Base-by-base conservation (phyloP, 2,888 invertebrate species). In the Polietes domitor region DNA sequence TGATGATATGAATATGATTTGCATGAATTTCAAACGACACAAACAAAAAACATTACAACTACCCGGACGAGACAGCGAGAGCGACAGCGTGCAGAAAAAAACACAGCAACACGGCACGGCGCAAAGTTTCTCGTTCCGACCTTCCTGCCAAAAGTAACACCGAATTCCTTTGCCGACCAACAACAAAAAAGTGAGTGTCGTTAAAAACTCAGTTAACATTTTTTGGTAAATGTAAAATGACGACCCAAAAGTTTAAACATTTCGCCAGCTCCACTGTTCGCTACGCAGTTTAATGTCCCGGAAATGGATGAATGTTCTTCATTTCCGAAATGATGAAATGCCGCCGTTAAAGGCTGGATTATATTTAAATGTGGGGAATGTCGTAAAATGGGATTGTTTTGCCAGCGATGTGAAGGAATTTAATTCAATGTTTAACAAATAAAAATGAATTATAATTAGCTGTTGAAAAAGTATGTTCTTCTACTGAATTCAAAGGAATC, bases 1-100 rank as follows among this genome's bases (percentile, higher is more conserved):
- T 71, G 75, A 37, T 55, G 71, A 63, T 72, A 77, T 73, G 76
- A 81, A 72, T 73, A 77, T 73, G 72, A 80, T 80, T 80, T 80
- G 80, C 80, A 80, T 76, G 76, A 72, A 80, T 80, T 80, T 80
- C 55, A 76, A 72, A 61, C 58, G 58, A 37, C 41, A 73, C 72
- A 71, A 26, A 65, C 32, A 50, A 28, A 26, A 28, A 61, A 26
- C 47, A 26, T 24, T n/a, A 61, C 61, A 28, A 61, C 28, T 28
- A 61, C 28, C 28, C 26, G n/a, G 28, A n/a, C 4, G 12, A 4
- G 32, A 4, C 5, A 9, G 32, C 50, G n/a, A 15, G 24, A 28
- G n/a, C 6, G 41, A 4, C 12, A 10, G 41, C 55, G 3, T 5
- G 21, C 21, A 10, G 26, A 58, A 26, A 24, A 15, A 2, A 58